Evolutionary conservation across 2,888 invertebrate genomes (phyloP), one percentile per base, ranked within the genome.

Genomic region (Philopedon plagiatum): DNA sequence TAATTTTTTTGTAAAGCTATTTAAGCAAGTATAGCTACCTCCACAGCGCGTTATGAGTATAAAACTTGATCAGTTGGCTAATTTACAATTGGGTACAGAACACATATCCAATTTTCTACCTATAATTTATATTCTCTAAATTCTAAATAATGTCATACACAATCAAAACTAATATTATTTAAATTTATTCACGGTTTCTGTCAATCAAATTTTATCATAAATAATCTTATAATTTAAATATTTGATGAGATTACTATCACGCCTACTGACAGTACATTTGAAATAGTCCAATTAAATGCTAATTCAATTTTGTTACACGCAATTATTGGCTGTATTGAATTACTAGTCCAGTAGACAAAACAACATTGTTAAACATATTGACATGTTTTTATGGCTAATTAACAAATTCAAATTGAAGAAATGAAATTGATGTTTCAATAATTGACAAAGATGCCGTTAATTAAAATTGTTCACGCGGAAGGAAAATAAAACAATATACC

Each of bases 401-500:
- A 46, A 46, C 46, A 46, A 23, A 46, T 23, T 5, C 46, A n/a
- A n/a, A 46, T 46, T 46, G 21, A 11, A 19, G 62, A 62, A 41
- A 62, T 62, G 32, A 41, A 21, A 65, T 65, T 60, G 46, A 19
- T 60, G 49, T 49, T 58, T 58, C 0, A 34, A n/a, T 60, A 58
- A 58, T 67, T 67, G 34, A 37, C 26, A 61, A 51, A 60, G 54
- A 18, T 49, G 29, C 61, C 54, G 67, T 61, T 61, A 68, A 68
- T 68, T 68, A 68, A 68, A 61, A 54, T 29, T 41, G 41, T 68
- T 44, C 18, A 61, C n/a, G n/a, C n/a, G n/a, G n/a, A n/a, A n/a
- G n/a, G n/a, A n/a, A n/a, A n/a, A n/a, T n/a, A n/a, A n/a, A n/a
- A n/a, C n/a, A n/a, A n/a, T n/a, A n/a, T n/a, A n/a, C n/a, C n/a